These are phyloP conservation scores for Hypena proboscidalis DNA, from an alignment of 2,888 invertebrate species.

Conservation along the genomic window DNA sequence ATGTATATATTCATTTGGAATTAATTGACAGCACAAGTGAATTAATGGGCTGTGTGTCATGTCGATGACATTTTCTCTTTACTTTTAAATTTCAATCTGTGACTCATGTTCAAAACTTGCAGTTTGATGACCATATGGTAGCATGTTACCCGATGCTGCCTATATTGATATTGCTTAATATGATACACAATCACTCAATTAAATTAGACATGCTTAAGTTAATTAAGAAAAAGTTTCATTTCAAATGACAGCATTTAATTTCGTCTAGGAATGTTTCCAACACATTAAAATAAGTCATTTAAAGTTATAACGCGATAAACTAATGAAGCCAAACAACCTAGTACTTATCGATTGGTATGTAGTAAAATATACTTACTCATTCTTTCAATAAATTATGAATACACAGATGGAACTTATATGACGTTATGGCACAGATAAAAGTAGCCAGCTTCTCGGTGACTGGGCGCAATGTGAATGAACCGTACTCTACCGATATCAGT, in stretches of 20 bases:
- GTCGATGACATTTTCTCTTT: slow-evolving; percentile 37
- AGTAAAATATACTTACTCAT: slow-evolving; percentile 40
- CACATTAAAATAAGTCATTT: slow-evolving; percentile 23
- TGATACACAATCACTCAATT: background rate
- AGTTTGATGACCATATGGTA: slow-evolving; percentile 32
- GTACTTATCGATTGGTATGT: slow-evolving; percentile 19
- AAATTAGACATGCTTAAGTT: background rate
- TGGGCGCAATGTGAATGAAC: slow-evolving; percentile 58
- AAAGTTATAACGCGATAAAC: slow-evolving; percentile 27
- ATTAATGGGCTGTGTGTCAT: slow-evolving; percentile 35
- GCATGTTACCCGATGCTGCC: slow-evolving; percentile 19
- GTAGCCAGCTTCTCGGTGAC: slow-evolving; percentile 30
- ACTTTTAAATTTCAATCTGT: slow-evolving; percentile 32
- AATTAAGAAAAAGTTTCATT: slow-evolving; percentile 4
- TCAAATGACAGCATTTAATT: slow-evolving; percentile 13
- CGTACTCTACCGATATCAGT: slow-evolving; percentile 47
- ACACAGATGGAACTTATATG: slow-evolving; percentile 28
- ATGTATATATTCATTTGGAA: slow-evolving; percentile 2
- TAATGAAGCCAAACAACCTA: slow-evolving; percentile 27
- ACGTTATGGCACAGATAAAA: slow-evolving; percentile 38
- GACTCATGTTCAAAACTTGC: slow-evolving; percentile 21
- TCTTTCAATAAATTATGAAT: slow-evolving; percentile 17
- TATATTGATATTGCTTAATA: slow-evolving; percentile 24
- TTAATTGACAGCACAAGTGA: slow-evolving; percentile 22
- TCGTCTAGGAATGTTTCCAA: slow-evolving; percentile 24